These are phyloP conservation scores for Aythya fuligula DNA, from an alignment of 2,797 vertebrate genomes.

Conservation along the genomic window DNA sequence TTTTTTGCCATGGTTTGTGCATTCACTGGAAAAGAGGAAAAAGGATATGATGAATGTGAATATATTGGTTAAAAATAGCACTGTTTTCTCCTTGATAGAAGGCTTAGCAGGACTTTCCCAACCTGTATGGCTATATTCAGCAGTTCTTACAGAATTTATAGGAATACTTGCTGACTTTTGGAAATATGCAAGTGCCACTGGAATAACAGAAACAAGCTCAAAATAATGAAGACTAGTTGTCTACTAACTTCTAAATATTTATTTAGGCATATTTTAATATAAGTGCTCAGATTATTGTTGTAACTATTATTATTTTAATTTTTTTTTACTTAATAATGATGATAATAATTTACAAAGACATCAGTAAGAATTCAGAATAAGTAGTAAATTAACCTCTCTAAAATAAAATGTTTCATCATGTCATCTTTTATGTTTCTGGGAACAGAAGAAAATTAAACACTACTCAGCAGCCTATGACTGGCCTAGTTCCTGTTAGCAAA, in stretches of 20 bases:
- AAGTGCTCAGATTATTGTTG: background rate
- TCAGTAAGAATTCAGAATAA: background rate
- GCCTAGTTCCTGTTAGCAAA: background rate
- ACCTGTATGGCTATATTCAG: background rate
- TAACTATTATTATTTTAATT: background rate
- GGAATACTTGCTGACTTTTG: background rate
- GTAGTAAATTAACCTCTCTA: background rate
- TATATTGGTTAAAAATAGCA: background rate
- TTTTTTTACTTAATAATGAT: background rate
- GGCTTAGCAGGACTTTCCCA: background rate
- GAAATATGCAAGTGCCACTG: background rate
- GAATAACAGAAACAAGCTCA: background rate
- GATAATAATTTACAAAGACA: background rate
- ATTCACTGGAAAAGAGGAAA: slow-evolving; percentile 62
- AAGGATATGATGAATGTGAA: background rate
- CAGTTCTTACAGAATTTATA: background rate
- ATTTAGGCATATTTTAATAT: background rate
- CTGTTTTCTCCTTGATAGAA: background rate
- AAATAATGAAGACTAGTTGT: background rate
- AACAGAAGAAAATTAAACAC: background rate
- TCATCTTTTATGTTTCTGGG: background rate
- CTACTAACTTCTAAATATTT: background rate
- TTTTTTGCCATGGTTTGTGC: slow-evolving; percentile 52
- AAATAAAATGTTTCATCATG: background rate
- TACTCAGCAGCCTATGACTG: background rate